A percentile compares a stretch with the other conserved stretches of the same genome.
Evolutionary conservation across 2,113 vertebrate genomes (phyloP).

Genomic region (Triplophysa dalaica): DNA sequence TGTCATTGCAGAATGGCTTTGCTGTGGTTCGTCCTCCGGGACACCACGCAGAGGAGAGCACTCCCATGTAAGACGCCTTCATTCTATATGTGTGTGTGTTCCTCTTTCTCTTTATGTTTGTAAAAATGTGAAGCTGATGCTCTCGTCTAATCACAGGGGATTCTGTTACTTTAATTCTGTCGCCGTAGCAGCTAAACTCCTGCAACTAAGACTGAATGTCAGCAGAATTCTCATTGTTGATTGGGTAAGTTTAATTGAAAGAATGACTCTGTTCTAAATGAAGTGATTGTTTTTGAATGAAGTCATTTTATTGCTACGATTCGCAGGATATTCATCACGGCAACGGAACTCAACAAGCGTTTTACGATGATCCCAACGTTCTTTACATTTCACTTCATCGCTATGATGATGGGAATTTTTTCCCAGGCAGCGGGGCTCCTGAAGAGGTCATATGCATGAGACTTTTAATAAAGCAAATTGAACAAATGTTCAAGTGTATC

Average conservation of each 20-base stretch:
- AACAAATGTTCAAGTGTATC: background rate
- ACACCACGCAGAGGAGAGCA: slow-evolving; percentile 95
- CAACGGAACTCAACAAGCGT: slow-evolving; percentile 86
- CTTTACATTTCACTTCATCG: slow-evolving; percentile 94
- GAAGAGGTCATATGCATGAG: slow-evolving; percentile 79
- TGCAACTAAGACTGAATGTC: slow-evolving; percentile 83
- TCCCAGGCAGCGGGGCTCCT: slow-evolving; percentile 91
- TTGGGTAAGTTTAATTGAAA: slow-evolving; percentile 80
- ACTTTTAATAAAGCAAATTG: background rate
- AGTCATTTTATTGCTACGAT: background rate
- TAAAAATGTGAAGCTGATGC: background rate
- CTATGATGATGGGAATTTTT: slow-evolving; percentile 97
- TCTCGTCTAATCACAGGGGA: slow-evolving; percentile 76
- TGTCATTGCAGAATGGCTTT: slow-evolving; percentile 84
- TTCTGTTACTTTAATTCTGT: slow-evolving; percentile 98
- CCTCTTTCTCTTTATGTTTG: slow-evolving; percentile 29
- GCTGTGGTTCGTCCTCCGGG: slow-evolving; percentile 95
- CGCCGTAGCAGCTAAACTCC: slow-evolving; percentile 86
- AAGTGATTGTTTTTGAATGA: background rate
- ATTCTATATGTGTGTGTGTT: slow-evolving; percentile 40
- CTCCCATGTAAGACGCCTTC: slow-evolving; percentile 87
- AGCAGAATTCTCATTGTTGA: slow-evolving; percentile 92
- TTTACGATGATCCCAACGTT: slow-evolving; percentile 89
- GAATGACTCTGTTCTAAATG: background rate
- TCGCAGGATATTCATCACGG: slow-evolving; percentile 78